Evolutionary conservation across 2,888 invertebrate genomes (phyloP), one percentile per base, ranked within the genome.

Genomic region (Sphecodes monilicornis): DNA sequence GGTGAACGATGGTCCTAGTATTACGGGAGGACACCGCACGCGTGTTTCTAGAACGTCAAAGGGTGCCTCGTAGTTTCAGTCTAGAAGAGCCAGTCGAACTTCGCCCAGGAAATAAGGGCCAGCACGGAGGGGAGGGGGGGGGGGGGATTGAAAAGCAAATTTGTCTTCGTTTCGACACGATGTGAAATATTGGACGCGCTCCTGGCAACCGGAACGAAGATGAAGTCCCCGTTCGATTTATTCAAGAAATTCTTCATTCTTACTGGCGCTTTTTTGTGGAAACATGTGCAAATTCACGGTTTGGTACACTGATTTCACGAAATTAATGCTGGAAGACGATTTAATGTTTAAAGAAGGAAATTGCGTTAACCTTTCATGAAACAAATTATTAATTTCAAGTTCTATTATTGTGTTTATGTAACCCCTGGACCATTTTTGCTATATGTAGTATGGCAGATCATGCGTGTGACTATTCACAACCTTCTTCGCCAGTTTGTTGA

Each of bases 1-100:
- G 46, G 77, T 69, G 50, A 76, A 86, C 64, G 77, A 81, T 57
- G 76, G 75, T 81, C 76, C 72, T 70, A 73, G 69, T 84, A 86
- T 79, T 70, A 36, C 75, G 71, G 64, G 41, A 76, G 70, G 75
- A 76, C 50, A 43, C 32, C 36, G 18, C 13, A 16, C 68, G 41
- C 71, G 66, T 32, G 41, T 54, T 54, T 39, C 32, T 16, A 32
- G 39, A 50, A 32, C 41, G 76, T 41, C 66, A 39, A 66, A 66
- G 66, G 39, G 36, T n/a, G 66, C 64, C 64, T 22, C 22, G 22
- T 10, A 36, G 64, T 66, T 32, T 60, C 29, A 10, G 26, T 3
- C 22, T 32, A 3, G 32, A 32, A 22, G 66, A 66, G 66, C 36
- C 22, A 22, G 22, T 39, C 66, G 66, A 64, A 64, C 64, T 32